Percentiles rank a stretch among this genome's conserved stretches.
phyloP scores from a whole-genome alignment of 1,140 invertebrate species.

The Bradysia coprophila region DNA sequence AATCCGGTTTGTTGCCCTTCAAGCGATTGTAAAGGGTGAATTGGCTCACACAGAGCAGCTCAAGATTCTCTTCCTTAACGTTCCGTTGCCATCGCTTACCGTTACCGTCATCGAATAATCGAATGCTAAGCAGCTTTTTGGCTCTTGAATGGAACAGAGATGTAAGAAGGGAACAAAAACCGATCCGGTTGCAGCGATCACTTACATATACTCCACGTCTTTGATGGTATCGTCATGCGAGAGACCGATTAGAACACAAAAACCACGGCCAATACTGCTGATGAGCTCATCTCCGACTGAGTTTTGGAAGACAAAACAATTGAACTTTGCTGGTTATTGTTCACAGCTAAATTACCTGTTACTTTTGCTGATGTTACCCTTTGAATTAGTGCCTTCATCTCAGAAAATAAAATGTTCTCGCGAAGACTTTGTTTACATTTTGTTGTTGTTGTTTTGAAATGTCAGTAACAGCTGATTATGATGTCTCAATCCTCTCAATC shows the following conservation, averaged over 20 bases:
- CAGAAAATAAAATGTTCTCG: too few species aligned
- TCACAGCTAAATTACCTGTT: constrained; percentile 30
- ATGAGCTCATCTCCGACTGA: constrained; percentile 62
- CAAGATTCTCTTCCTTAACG: constrained; percentile 55
- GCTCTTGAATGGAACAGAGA: constrained; percentile 33
- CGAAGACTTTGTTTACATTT: too few species aligned
- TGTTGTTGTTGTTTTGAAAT: too few species aligned
- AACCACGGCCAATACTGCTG: constrained; percentile 63
- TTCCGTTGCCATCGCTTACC: constrained; percentile 64
- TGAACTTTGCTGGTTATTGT: constrained; percentile 3
- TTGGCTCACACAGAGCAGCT: constrained; percentile 59
- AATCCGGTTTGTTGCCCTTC: constrained; percentile 88
- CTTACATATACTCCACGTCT: constrained; percentile 78
- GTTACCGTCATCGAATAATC: constrained; percentile 62
- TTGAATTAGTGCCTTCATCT: constrained; percentile 63
- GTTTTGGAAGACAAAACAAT: constrained; percentile 9
- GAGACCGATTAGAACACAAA: constrained; percentile 78
- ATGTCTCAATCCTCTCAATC: too few species aligned
- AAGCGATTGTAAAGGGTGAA: constrained; percentile 73
- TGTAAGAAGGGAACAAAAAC: not conserved
- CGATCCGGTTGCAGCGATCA: constrained; percentile 8
- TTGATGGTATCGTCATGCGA: constrained; percentile 50
- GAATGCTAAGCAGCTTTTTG: constrained; percentile 59
- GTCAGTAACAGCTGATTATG: too few species aligned
- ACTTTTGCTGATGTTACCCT: constrained; percentile 52